Evolutionary conservation across 2,113 vertebrate species (phyloP).

Genomic region (Microcebus ravelobensis): DNA sequence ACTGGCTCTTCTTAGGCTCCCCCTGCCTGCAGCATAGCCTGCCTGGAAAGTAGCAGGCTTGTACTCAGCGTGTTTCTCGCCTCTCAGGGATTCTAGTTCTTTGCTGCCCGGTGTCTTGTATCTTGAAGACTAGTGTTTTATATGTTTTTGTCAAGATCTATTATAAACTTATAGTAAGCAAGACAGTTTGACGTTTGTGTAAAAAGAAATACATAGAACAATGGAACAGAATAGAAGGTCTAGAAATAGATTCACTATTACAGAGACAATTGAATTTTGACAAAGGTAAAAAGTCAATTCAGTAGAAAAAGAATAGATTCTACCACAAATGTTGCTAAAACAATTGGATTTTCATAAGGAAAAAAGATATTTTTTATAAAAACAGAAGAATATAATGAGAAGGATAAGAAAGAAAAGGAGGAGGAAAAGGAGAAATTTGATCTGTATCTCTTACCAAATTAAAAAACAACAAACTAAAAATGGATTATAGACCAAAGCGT

Average conservation of each 20-base stretch:
- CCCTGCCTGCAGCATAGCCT: too few species aligned
- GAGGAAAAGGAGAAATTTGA: not conserved
- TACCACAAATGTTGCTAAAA: not conserved
- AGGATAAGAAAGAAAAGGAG: not conserved
- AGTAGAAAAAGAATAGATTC: not conserved
- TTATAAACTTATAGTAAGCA: not conserved
- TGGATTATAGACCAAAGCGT: not conserved
- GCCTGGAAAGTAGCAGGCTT: not conserved
- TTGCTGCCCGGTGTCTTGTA: not conserved
- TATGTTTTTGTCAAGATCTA: not conserved
- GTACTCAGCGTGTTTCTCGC: not conserved
- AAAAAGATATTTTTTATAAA: not conserved
- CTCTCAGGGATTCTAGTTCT: not conserved
- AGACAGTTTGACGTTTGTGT: not conserved
- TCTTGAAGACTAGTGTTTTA: not conserved
- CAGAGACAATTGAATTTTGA: not conserved
- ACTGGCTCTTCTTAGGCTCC: not conserved
- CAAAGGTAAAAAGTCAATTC: not conserved
- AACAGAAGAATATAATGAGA: not conserved
- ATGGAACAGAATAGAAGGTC: not conserved
- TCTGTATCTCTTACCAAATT: not conserved
- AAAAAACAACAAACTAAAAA: not conserved
- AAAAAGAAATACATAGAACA: not conserved
- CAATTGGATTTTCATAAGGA: not conserved
- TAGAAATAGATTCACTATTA: not conserved